Evolutionary conservation across 2,888 invertebrate genomes (phyloP).

Genomic region (Cheilosia urbana): DNA sequence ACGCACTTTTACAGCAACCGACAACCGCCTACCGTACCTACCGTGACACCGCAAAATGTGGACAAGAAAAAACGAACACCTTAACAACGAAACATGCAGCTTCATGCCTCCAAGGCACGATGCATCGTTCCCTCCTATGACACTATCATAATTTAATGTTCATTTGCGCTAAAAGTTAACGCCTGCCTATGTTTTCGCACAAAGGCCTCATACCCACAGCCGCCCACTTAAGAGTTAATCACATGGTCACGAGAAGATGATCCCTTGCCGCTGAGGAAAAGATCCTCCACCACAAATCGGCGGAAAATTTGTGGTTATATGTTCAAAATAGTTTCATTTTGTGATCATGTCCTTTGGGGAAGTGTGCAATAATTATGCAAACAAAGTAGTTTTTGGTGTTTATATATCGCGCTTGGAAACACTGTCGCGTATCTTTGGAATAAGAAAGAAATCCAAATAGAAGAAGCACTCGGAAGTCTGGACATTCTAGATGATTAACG

Average conservation of each 20-base stretch:
- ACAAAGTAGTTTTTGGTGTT: constrained; percentile 8
- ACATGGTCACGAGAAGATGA: constrained; percentile 13
- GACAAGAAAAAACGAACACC: constrained; percentile 25
- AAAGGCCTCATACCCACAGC: constrained; percentile 4
- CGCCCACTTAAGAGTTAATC: constrained; percentile 37
- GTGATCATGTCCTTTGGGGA: background rate
- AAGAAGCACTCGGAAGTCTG: constrained; percentile 3
- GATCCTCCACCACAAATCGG: constrained; percentile 1
- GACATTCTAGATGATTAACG: constrained; percentile 47
- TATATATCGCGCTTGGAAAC: constrained; percentile 9
- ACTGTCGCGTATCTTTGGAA: constrained; percentile 15
- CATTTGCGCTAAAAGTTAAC: constrained; percentile 54
- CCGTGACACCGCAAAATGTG: constrained; percentile 4
- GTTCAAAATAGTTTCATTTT: background rate
- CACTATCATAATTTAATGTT: constrained; percentile 52
- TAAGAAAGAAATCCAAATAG: background rate
- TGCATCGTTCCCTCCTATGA: constrained; percentile 7
- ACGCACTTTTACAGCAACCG: constrained; percentile 4
- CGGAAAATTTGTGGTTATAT: background rate
- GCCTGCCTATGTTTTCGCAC: constrained; percentile 27
- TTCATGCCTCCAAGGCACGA: constrained; percentile 6
- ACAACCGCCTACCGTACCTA: constrained; percentile 8
- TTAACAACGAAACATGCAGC: constrained; percentile 22
- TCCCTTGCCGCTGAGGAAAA: constrained; percentile 2
- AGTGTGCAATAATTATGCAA: constrained; percentile 18